Conservation (phyloP, 2,797 vertebrate species). For the Lateolabrax maculatus region DNA sequence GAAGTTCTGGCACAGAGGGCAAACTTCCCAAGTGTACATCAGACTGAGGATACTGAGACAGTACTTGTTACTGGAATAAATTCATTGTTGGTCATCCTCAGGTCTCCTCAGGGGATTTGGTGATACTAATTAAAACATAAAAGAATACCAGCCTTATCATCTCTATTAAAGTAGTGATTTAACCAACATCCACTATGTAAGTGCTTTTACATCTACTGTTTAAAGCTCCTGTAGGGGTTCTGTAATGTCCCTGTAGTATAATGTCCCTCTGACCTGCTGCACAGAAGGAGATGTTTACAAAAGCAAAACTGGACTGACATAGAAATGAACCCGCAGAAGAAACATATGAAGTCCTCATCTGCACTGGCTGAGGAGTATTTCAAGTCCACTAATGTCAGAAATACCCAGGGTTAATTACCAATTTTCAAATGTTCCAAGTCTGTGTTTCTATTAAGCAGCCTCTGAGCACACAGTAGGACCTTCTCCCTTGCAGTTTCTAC, state of each 20-base stretch:
- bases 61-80: slow-evolving; percentile 19
- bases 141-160: slow-evolving; percentile 26
- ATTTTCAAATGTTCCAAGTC: neutral
- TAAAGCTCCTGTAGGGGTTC: neutral
- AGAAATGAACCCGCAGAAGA: slow-evolving; percentile 5
- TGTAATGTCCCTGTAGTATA: slow-evolving; percentile 1
- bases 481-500: slow-evolving; percentile 6
- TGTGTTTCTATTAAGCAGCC: slow-evolving; percentile 7
- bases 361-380: neutral
- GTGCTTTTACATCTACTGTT: slow-evolving; percentile 1
- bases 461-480: neutral
- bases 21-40: neutral
- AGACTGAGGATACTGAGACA: neutral
- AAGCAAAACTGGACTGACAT: slow-evolving; percentile 9
- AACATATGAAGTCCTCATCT: neutral
- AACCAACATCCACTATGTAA: slow-evolving; percentile 4
- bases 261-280: neutral
- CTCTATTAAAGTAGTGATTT: slow-evolving; percentile 8
- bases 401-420: neutral
- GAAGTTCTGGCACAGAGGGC: neutral
- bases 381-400: neutral
- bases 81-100: slow-evolving; percentile 20
- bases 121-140: slow-evolving; percentile 1
- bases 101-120: slow-evolving; percentile 18
- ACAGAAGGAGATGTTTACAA: slow-evolving; percentile 13